Evolutionary conservation across 2,888 invertebrate species (phyloP).

Genomic region (Keiferia lycopersicella): DNA sequence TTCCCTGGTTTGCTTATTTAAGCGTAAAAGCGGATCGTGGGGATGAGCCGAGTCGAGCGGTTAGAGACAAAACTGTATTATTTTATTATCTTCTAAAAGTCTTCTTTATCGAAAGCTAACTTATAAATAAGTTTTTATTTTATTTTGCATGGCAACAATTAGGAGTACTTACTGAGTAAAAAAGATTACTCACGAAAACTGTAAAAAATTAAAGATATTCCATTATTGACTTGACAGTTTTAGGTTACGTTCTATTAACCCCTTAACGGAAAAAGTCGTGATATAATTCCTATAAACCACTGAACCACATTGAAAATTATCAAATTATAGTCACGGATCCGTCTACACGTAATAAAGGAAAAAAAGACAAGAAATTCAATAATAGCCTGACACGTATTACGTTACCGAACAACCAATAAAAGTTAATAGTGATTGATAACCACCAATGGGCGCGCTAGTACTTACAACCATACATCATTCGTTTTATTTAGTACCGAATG

Average conservation of each 20-base stretch:
- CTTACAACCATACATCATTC: slow-evolving; percentile 2
- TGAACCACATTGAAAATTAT: too few species aligned
- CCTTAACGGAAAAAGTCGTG: too few species aligned
- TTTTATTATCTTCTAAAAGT: background rate
- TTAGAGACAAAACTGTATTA: background rate
- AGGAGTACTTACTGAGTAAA: too few species aligned
- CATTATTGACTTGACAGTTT: too few species aligned
- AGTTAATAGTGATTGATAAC: slow-evolving; percentile 9
- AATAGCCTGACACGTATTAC: slow-evolving; percentile 1
- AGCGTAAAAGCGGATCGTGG: slow-evolving; percentile 45
- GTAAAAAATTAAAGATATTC: too few species aligned
- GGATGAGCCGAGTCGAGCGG: slow-evolving; percentile 20
- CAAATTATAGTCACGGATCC: background rate
- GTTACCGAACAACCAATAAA: slow-evolving; percentile 5
- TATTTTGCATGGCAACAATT: too few species aligned
- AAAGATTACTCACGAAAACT: too few species aligned
- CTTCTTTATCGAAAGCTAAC: too few species aligned
- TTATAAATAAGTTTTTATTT: too few species aligned
- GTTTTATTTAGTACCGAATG: background rate
- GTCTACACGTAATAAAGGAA: background rate
- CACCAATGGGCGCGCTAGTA: background rate
- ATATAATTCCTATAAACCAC: too few species aligned
- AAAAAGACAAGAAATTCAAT: background rate
- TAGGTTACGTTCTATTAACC: background rate
- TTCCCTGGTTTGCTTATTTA: slow-evolving; percentile 54